Evolutionary conservation across 2,888 invertebrate species (phyloP), one percentile per base, ranked within the genome.

Genomic region (Tipula unca): DNA sequence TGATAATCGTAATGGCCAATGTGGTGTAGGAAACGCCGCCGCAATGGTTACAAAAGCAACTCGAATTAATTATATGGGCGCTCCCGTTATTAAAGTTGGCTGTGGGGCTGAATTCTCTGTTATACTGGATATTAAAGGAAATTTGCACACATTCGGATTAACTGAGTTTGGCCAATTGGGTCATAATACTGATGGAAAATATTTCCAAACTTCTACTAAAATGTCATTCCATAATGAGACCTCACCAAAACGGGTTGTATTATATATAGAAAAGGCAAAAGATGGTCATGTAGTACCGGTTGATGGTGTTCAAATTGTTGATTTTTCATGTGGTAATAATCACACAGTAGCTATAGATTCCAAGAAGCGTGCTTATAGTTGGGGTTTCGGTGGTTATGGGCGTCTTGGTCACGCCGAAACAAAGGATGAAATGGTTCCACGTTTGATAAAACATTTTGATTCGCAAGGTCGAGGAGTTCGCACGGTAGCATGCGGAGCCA

Each of bases 361-460:
- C 0, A 95, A 95, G 89, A 97, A 96, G 90, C 94, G 98, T 13
- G 95, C 96, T 0, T 98, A 94, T 91, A 97, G 97, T 85, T 98
- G 98, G 98, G 98, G 98, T 25, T 98, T 98, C 90, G 98, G 98
- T 13, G 98, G 98, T 0, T 97, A 98, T 89, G 98, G 98, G 0
- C 94, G 98, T 1, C 92, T 98, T 14, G 98, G 98, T 0, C 98
- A 98, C 91, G 95, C 97, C 6, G 98, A 97, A 89, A 97, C 95
- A 86, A 96, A 96, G 89, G 98, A 98, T 90, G 98, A 98, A 91
- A 93, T 96, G 91, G 96, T 97, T 82, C 95, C 95, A 32, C 92
- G 93, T 86, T 92, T 97, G 85, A 95, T 98, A 88, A 97, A 97
- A 90, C 96, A 94, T 90, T 96, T 97, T 90, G 97, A 98, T 88